Conservation (phyloP, 2,888 invertebrate species). For the Neria commutata region DNA sequence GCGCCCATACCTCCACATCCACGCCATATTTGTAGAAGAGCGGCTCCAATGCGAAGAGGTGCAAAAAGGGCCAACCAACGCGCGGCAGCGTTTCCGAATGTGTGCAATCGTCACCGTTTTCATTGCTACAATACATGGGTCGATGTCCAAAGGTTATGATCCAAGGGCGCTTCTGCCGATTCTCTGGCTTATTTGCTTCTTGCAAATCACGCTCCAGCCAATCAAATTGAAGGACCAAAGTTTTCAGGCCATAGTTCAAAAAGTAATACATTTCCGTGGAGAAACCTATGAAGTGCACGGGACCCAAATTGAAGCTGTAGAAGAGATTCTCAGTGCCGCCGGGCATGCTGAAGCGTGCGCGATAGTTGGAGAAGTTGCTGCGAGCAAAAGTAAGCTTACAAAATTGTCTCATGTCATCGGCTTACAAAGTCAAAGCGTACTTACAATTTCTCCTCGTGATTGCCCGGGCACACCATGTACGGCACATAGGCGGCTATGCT, state of each 20-base stretch:
- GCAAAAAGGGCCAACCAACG: slow-evolving; percentile 71
- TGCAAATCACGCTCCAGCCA: slow-evolving; percentile 85
- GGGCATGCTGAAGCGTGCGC: slow-evolving; percentile 91
- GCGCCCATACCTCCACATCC: slow-evolving; percentile 94
- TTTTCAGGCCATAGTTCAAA: slow-evolving; percentile 82
- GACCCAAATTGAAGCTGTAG: slow-evolving; percentile 90
- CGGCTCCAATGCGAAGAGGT: slow-evolving; percentile 79
- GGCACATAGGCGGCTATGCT: slow-evolving; percentile 90
- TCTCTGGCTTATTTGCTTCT: slow-evolving; percentile 75
- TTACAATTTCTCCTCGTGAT: slow-evolving; percentile 86
- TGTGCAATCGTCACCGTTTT: slow-evolving; percentile 80
- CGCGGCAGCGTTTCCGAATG: slow-evolving; percentile 69
- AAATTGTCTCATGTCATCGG: slow-evolving; percentile 74
- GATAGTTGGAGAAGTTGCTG: slow-evolving; percentile 96
- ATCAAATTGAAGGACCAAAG: slow-evolving; percentile 80
- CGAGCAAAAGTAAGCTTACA: slow-evolving; percentile 64
- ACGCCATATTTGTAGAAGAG: slow-evolving; percentile 88
- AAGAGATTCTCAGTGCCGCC: slow-evolving; percentile 72
- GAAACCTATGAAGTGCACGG: slow-evolving; percentile 87
- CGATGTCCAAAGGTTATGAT: slow-evolving; percentile 83
- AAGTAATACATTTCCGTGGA: slow-evolving; percentile 97
- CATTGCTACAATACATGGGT: slow-evolving; percentile 91
- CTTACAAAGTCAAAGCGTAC: slow-evolving; percentile 35
- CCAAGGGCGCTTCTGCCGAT: slow-evolving; percentile 79
- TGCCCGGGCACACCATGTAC: slow-evolving; percentile 92